Evolutionary conservation across 2,888 invertebrate species (phyloP).

Genomic region (Caenorhabditis sulstoni): DNA sequence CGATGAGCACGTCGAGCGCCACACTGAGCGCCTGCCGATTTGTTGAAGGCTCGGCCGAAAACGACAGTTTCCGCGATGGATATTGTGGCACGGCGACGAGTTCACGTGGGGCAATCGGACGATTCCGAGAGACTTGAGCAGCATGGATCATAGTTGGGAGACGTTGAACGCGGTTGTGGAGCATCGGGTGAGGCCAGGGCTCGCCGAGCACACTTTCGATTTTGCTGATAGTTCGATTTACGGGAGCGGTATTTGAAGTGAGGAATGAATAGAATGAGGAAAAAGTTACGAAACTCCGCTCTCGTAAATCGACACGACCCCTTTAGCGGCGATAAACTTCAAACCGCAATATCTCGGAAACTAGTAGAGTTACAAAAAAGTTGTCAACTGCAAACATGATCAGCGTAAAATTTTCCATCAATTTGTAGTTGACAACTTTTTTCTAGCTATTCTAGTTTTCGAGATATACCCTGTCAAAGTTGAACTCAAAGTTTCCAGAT

Average conservation of each 20-base stretch:
- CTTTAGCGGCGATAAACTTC: too few relatives aligned
- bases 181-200: slow-evolving; percentile 19
- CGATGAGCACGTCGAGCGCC: slow-evolving; percentile 1
- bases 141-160: slow-evolving; percentile 32
- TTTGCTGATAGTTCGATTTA: too few relatives aligned
- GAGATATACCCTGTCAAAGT: too few relatives aligned
- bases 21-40: background rate
- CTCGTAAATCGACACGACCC: too few relatives aligned
- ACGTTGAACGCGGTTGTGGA: slow-evolving; percentile 43
- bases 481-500: slow-evolving; percentile 52
- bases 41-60: slow-evolving; percentile 38
- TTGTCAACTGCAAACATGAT: background rate
- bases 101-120: slow-evolving; percentile 59
- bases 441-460: too few relatives aligned
- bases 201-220: background rate
- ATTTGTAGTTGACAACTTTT: background rate
- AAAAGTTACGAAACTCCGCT: too few relatives aligned
- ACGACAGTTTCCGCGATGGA: slow-evolving; percentile 52
- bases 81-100: slow-evolving; percentile 63
- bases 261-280: too few relatives aligned
- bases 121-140: slow-evolving; percentile 51
- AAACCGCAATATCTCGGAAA: too few relatives aligned
- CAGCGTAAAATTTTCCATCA: background rate
- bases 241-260: too few relatives aligned
- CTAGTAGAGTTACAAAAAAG: too few relatives aligned